These are phyloP conservation scores for Fragum fragum DNA, from an alignment of 2,888 invertebrate species.

Conservation along the genomic window DNA sequence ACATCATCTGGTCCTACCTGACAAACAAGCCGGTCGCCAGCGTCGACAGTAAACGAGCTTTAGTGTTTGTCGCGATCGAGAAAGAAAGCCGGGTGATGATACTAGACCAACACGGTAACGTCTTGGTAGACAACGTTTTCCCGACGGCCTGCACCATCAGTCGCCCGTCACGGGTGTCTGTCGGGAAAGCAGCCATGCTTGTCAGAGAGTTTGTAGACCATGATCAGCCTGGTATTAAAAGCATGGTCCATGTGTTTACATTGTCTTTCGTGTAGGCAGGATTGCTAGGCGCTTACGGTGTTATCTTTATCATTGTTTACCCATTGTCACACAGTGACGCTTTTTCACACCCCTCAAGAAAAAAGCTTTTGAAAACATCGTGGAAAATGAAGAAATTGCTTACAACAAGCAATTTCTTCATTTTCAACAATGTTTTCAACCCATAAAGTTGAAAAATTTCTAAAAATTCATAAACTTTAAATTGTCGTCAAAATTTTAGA, in stretches of 20 bases:
- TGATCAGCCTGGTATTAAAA: conserved; percentile 55
- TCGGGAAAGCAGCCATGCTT: conserved; percentile 57
- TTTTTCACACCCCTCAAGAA: too few species aligned
- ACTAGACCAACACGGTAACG: conserved; percentile 60
- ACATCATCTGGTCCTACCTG: conserved; percentile 60
- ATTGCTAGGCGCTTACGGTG: too few species aligned
- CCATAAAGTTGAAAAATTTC: too few species aligned
- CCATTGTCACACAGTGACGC: too few species aligned
- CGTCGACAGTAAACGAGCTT: conserved; percentile 54
- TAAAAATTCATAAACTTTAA: too few species aligned
- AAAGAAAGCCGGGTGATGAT: conserved; percentile 52
- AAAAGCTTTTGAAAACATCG: too few species aligned
- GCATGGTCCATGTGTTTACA: conserved; percentile 64
- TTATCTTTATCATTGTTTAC: too few species aligned
- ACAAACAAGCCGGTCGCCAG: conserved; percentile 51
- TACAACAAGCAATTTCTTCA: too few species aligned
- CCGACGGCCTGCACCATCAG: conserved; percentile 48
- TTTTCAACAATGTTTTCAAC: too few species aligned
- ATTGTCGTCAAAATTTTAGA: too few species aligned
- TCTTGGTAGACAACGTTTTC: conserved; percentile 62
- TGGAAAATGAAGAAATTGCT: too few species aligned
- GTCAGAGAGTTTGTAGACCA: conserved; percentile 57
- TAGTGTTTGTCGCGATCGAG: conserved; percentile 59
- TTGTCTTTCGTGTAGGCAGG: conserved; percentile 31
- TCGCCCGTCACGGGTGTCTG: conserved; percentile 56